Evolutionary conservation across 2,888 invertebrate genomes (phyloP), one percentile per base, ranked within the genome.

Genomic region (Aphidoletes aphidimyza): DNA sequence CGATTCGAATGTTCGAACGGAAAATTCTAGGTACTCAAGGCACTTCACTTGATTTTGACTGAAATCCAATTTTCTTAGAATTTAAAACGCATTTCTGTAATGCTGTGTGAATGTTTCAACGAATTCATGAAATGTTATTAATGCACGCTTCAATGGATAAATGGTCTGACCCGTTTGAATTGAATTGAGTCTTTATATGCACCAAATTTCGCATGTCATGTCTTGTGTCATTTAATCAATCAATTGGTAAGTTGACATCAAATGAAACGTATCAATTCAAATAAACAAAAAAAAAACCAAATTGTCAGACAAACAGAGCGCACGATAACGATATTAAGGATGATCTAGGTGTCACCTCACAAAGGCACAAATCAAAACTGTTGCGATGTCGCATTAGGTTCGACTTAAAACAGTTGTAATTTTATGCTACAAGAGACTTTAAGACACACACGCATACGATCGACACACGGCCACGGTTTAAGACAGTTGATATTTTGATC

Each of bases 381-480:
- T 37, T 81, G n/a, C 39, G 81, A 81, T 37, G 30, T 69, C 69
- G 69, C 30, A 69, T 30, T 69, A 14, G 69, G 14, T 69, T 69
- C 69, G 69, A n/a, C 30, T 69, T 69, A 69, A 69, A 69, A 34
- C 69, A 1, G 5, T 54, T 22, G 47, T 2, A 3, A 69, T 69
- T 69, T 69, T 69, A 69, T 69, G 69, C 69, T 69, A 0, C 3
- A 5, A 54, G 69, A 69, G 34, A n/a, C n/a, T n/a, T 17, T 1
- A 69, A 69, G 69, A 0, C 69, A 30, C 69, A 14, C 69, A 69
- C 69, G 69, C 69, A 69, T 69, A 69, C 69, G 34, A 69, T 69
- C 69, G 9, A 39, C 6, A 47, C 2, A 69, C 0, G 3, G 5
- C 8, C 30, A 19, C 6, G 11, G 1, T 34, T 34, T 14, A 30